Evolutionary conservation across 2,888 invertebrate species (phyloP).

Genomic region (Mesorhabditis spiculigera): DNA sequence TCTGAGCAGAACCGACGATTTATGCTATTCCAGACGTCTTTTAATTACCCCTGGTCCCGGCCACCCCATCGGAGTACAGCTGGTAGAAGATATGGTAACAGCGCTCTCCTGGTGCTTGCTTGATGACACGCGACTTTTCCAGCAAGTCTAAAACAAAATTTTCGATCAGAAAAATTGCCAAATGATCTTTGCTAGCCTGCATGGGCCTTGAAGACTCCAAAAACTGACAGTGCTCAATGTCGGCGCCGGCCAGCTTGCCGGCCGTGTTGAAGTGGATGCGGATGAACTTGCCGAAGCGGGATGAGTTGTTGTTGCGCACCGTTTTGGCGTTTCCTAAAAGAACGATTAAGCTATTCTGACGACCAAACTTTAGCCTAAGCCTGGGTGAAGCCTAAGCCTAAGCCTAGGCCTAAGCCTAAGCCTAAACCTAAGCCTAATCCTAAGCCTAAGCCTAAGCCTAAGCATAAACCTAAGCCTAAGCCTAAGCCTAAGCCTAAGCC

Average conservation of each 20-base stretch:
- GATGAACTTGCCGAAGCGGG: slow-evolving; percentile 99
- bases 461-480: too few species aligned
- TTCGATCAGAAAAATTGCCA: too few species aligned
- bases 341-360: neutral
- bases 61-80: slow-evolving; percentile 77
- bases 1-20: slow-evolving; percentile 24
- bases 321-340: slow-evolving; percentile 82
- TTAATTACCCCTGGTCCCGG: slow-evolving; percentile 71
- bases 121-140: slow-evolving; percentile 99
- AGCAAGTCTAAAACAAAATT: slow-evolving; percentile 85
- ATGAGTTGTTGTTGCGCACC: slow-evolving; percentile 99
- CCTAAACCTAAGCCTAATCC: too few species aligned
- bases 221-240: slow-evolving; percentile 96
- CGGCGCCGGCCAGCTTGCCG: slow-evolving; percentile 99
- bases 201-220: neutral
- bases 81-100: slow-evolving; percentile 99
- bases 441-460: too few species aligned
- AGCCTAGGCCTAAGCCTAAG: too few species aligned
- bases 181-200: too few species aligned
- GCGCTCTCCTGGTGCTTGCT: slow-evolving; percentile 93
- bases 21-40: slow-evolving; percentile 62
- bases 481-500: too few species aligned
- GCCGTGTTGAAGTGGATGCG: slow-evolving; percentile 99
- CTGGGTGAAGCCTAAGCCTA: too few species aligned
- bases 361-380: neutral